phyloP scores from a whole-genome alignment of 1,140 invertebrate genomes.

The Philotrypesis tridentata region DNA sequence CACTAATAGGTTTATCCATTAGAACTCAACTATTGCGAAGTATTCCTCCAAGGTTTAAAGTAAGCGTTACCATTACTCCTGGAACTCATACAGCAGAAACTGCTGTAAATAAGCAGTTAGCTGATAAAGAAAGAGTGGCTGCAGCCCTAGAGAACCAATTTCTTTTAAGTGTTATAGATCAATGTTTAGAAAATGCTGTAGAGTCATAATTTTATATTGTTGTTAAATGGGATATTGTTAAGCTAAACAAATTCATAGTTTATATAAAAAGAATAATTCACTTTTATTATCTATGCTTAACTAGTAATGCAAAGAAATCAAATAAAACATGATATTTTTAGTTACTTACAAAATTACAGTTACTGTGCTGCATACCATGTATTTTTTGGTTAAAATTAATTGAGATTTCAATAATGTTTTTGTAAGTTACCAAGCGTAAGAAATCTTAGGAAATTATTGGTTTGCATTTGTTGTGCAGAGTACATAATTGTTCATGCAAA shows the following conservation, averaged over 20 bases:
- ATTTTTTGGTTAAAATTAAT: too few species aligned
- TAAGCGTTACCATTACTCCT: constrained; percentile 91
- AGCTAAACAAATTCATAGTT: background rate
- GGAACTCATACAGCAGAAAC: constrained; percentile 93
- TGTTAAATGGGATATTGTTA: background rate
- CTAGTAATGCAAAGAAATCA: too few species aligned
- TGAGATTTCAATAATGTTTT: too few species aligned
- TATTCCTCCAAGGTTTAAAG: constrained; percentile 91
- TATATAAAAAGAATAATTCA: background rate
- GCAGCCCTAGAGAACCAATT: constrained; percentile 96
- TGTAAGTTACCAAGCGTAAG: too few species aligned
- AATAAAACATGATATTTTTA: background rate
- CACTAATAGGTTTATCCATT: constrained; percentile 93
- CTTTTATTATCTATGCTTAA: too few species aligned
- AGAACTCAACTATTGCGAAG: constrained; percentile 91
- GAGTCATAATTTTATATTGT: background rate
- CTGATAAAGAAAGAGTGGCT: constrained; percentile 98
- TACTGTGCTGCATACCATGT: too few species aligned
- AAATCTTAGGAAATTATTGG: too few species aligned
- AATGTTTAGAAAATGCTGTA: constrained; percentile 80
- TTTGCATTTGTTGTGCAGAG: too few species aligned
- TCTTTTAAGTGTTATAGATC: constrained; percentile 94
- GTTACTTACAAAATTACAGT: background rate
- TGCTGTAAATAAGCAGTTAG: constrained; percentile 97
- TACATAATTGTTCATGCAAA: too few species aligned